A percentile compares a stretch with the other conserved stretches of the same genome.
Evolutionary conservation across 2,888 invertebrate genomes (phyloP).

Genomic region (Drosophila ezoana): DNA sequence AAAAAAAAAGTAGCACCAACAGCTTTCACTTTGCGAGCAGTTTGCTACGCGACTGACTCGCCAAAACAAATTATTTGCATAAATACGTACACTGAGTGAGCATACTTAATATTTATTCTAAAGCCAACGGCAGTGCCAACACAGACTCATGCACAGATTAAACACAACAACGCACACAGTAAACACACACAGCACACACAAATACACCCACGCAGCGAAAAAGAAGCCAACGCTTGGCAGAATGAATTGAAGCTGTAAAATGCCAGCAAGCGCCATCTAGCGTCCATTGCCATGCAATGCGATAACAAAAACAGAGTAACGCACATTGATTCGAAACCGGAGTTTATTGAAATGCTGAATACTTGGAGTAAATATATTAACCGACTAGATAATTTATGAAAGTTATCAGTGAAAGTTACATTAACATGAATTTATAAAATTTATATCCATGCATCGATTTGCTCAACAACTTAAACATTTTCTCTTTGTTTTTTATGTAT

Average conservation of each 20-base stretch:
- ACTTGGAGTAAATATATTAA: too few species aligned
- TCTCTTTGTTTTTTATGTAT: background rate
- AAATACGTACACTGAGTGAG: conserved; percentile 51
- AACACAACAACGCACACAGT: conserved; percentile 15
- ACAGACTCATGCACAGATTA: conserved; percentile 23
- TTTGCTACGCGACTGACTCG: conserved; percentile 55
- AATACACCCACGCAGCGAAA: conserved; percentile 4
- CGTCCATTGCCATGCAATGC: conserved; percentile 32
- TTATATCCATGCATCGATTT: too few species aligned
- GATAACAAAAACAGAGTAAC: conserved; percentile 11
- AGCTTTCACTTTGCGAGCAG: conserved; percentile 50
- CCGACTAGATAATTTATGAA: too few species aligned
- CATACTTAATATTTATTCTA: conserved; percentile 72
- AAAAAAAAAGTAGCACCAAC: conserved; percentile 64
- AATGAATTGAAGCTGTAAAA: conserved; percentile 63
- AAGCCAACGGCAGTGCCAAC: conserved; percentile 50
- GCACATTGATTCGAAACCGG: conserved; percentile 16
- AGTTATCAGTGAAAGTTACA: background rate
- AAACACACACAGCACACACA: conserved; percentile 9
- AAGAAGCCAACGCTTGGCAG: conserved; percentile 40
- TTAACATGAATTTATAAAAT: background rate
- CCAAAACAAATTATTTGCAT: conserved; percentile 77
- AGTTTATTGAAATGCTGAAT: too few species aligned
- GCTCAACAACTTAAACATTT: background rate
- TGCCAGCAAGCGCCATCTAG: conserved; percentile 60